Evolutionary conservation across 2,113 vertebrate genomes (phyloP).

Genomic region (Brachyistius frenatus): DNA sequence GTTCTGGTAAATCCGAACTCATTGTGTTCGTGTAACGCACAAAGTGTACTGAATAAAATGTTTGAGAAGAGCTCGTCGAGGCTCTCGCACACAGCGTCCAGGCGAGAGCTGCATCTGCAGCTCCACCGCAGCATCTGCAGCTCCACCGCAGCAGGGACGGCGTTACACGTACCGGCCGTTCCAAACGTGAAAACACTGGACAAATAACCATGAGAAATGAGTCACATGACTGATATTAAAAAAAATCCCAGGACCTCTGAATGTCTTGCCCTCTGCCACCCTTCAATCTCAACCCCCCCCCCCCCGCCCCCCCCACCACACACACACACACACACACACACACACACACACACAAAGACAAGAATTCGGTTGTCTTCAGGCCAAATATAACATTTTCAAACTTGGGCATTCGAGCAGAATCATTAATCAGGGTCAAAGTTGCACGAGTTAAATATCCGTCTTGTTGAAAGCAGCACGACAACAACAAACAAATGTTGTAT

Average conservation of each 20-base stretch:
- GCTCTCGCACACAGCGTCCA: neutral
- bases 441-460: constrained; percentile 22
- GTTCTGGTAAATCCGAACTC: no score
- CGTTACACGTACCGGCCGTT: constrained; percentile 20
- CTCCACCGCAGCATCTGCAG: neutral
- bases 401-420: neutral
- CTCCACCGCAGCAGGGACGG: neutral
- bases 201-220: constrained; percentile 55
- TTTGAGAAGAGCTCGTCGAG: no score
- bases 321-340: neutral
- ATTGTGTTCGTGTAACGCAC: neutral
- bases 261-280: constrained; percentile 16
- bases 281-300: constrained; percentile 12
- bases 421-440: constrained; percentile 23
- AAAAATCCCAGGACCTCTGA: constrained; percentile 63
- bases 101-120: neutral
- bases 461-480: neutral
- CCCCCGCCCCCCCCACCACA: neutral
- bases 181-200: constrained; percentile 12
- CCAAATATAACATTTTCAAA: constrained; percentile 65
- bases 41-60: no score
- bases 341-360: neutral
- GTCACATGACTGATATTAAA: constrained; percentile 52
- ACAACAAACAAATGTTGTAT: constrained; percentile 54
- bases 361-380: constrained; percentile 25